phyloP scores from a whole-genome alignment of 2,113 vertebrate species.

The Illadopsis cleaveri region DNA sequence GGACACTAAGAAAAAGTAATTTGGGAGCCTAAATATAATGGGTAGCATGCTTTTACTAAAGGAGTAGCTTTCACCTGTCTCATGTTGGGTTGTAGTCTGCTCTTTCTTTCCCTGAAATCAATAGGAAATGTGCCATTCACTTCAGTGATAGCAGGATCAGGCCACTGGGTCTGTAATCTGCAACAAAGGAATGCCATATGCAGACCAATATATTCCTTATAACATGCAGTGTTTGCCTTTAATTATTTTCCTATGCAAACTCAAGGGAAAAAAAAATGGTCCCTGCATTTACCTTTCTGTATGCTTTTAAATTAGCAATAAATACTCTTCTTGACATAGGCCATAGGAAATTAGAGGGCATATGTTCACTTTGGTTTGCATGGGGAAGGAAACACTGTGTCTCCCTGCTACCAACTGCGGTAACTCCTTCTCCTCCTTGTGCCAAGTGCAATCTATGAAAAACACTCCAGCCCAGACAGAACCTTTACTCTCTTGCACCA shows the following conservation, averaged over 20 bases:
- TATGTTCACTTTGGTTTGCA: neutral
- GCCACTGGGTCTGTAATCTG: neutral
- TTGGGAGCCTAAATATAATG: neutral
- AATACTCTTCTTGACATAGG: neutral
- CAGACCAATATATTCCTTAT: neutral
- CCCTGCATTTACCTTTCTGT: neutral
- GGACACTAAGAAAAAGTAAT: neutral
- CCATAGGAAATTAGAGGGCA: neutral
- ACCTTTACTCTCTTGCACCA: neutral
- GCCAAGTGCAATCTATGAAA: neutral
- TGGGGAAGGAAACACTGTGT: neutral
- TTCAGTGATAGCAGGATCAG: neutral
- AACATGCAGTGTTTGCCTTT: neutral
- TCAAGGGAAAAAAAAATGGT: neutral
- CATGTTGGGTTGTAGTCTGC: neutral
- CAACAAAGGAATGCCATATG: neutral
- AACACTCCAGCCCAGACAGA: neutral
- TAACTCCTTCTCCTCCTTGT: neutral
- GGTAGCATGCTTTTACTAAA: neutral
- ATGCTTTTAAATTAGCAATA: neutral
- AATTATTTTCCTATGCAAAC: conserved; percentile 19
- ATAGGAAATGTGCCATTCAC: neutral
- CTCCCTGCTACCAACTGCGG: neutral
- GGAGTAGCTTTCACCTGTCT: neutral
- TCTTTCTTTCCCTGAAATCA: neutral